Conservation (phyloP, 2,113 vertebrate species). For the Aegotheles bennettii region DNA sequence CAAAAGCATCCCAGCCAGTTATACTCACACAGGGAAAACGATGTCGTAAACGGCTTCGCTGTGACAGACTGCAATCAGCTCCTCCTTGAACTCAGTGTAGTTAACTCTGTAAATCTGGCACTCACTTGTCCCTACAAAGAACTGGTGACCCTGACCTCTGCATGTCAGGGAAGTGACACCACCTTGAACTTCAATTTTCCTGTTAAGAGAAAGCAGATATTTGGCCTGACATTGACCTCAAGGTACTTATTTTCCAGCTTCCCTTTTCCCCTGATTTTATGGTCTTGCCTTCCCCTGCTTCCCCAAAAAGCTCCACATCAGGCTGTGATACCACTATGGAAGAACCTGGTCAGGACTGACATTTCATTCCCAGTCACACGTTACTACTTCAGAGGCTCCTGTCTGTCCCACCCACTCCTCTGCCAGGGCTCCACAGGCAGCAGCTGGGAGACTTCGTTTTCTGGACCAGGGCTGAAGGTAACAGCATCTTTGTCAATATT, state of each 20-base stretch:
- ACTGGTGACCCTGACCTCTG: slow-evolving; percentile 78
- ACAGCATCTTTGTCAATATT: neutral
- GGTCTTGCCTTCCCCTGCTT: neutral
- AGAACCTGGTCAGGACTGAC: neutral
- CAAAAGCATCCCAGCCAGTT: neutral
- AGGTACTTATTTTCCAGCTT: neutral
- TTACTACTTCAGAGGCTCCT: neutral
- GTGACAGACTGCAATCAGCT: slow-evolving; percentile 81
- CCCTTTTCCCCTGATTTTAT: neutral
- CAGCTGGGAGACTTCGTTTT: neutral
- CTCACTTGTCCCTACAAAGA: slow-evolving; percentile 81
- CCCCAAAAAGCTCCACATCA: neutral
- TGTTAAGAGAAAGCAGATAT: slow-evolving; percentile 48
- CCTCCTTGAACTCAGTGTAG: slow-evolving; percentile 78
- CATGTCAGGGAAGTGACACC: slow-evolving; percentile 81
- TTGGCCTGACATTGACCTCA: neutral
- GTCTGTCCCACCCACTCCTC: neutral
- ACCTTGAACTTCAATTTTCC: slow-evolving; percentile 80
- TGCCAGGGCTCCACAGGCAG: neutral
- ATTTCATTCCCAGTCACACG: neutral
- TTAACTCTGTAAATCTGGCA: slow-evolving; percentile 78
- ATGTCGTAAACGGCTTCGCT: slow-evolving; percentile 74
- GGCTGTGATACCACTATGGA: neutral
- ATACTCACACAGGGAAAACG: slow-evolving; percentile 82
- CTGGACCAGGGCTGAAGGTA: neutral